Percentiles rank a stretch among this genome's conserved stretches.
These are phyloP conservation scores for Theocolax elegans DNA, from an alignment of 1,140 invertebrate genomes.

Conservation along the genomic window DNA sequence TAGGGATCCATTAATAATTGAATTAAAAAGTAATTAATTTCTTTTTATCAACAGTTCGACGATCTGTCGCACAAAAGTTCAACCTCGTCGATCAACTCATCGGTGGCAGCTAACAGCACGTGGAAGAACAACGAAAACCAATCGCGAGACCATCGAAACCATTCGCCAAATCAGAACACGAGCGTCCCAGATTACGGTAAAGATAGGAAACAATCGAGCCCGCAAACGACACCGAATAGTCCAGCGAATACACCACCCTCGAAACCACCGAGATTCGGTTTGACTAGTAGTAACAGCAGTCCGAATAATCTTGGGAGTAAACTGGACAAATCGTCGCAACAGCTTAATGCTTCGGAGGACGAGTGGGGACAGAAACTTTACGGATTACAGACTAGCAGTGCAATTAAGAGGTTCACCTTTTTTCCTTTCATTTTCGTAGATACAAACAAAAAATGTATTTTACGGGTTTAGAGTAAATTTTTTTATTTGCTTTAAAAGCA, in stretches of 20 bases:
- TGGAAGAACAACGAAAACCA: conserved; percentile 45
- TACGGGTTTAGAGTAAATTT: too few relatives aligned
- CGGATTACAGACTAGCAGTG: conserved; percentile 69
- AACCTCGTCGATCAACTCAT: conserved; percentile 79
- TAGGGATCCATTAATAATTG: too few relatives aligned
- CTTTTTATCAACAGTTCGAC: conserved; percentile 73
- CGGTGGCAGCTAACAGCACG: conserved; percentile 48
- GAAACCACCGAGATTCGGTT: conserved; percentile 67
- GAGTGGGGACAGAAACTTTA: conserved; percentile 88
- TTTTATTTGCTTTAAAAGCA: too few relatives aligned
- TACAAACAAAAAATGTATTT: too few relatives aligned
- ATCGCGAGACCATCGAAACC: background rate
- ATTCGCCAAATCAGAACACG: background rate
- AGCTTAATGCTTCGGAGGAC: conserved; percentile 67
- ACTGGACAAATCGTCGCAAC: conserved; percentile 34
- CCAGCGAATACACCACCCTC: conserved; percentile 65
- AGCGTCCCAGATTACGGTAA: too few relatives aligned
- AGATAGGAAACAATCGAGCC: background rate
- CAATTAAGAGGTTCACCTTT: conserved; percentile 56
- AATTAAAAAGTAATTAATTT: background rate
- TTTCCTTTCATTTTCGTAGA: too few relatives aligned
- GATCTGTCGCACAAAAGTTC: conserved; percentile 90
- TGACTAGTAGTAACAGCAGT: conserved; percentile 62
- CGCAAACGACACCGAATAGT: conserved; percentile 46
- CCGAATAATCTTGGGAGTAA: conserved; percentile 46